These are phyloP conservation scores for Schizopygopsis malacanthus DNA, from an alignment of 2,797 vertebrate genomes.

Conservation along the genomic window DNA sequence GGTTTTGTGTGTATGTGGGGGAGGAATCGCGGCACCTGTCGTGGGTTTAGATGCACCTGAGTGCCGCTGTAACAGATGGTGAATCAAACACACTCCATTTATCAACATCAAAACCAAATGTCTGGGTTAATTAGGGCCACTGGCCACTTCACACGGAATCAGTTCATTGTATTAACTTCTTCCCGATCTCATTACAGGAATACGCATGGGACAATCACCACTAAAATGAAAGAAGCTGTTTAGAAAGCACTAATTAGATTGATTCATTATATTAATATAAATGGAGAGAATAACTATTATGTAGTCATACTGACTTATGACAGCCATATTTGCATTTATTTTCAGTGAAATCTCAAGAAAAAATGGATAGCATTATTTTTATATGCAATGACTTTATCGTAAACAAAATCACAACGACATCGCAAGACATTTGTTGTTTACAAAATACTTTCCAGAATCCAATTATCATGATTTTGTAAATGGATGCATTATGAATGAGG, in stretches of 20 bases:
- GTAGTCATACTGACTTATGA: not conserved
- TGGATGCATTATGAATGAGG: conserved; percentile 48
- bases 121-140: conserved; percentile 77
- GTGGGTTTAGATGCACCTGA: conserved; percentile 30
- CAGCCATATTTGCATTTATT: not conserved
- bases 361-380: not conserved
- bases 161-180: conserved; percentile 65
- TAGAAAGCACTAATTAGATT: conserved; percentile 59
- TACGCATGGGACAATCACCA: conserved; percentile 56
- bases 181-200: conserved; percentile 61
- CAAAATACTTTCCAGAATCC: conserved; percentile 53
- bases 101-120: conserved; percentile 72
- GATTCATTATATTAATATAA: conserved; percentile 43
- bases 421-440: conserved; percentile 18
- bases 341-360: not conserved
- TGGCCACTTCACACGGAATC: conserved; percentile 71
- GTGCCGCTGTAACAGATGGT: conserved; percentile 71
- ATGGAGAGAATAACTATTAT: not conserved
- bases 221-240: conserved; percentile 54
- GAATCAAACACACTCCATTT: conserved; percentile 65
- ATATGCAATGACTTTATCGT: not conserved
- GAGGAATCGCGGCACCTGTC: conserved; percentile 17
- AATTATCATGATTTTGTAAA: conserved; percentile 54
- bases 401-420: not conserved
- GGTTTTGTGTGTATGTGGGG: not conserved